Evolutionary conservation across 2,797 vertebrate genomes (phyloP).

Genomic region (Oophaga sylvatica): DNA sequence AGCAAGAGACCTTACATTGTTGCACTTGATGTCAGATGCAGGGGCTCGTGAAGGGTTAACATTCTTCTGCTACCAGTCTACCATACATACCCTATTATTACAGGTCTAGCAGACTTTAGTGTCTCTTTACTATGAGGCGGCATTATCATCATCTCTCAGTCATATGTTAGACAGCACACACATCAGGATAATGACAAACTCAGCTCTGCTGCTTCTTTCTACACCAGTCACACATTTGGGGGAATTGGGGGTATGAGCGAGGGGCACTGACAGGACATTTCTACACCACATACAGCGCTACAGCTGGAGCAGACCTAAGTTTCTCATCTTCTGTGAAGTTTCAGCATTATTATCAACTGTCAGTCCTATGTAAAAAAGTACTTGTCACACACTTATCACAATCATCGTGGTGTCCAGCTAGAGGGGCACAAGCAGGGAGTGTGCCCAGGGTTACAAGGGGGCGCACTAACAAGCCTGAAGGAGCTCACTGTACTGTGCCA

Average conservation of each 20-base stretch:
- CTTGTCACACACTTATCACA: too few relatives aligned
- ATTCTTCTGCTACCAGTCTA: not conserved
- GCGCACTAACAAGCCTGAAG: too few relatives aligned
- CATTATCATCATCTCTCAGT: not conserved
- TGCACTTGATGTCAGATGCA: not conserved
- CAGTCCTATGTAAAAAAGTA: not conserved
- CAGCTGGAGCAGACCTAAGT: not conserved
- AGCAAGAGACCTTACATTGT: not conserved
- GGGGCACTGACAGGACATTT: not conserved
- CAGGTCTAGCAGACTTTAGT: not conserved
- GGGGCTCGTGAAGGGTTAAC: conserved; percentile 2
- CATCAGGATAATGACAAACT: too few relatives aligned
- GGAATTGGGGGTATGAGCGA: too few relatives aligned
- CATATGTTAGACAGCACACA: not conserved
- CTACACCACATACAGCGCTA: not conserved
- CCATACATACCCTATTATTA: not conserved
- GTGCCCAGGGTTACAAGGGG: too few relatives aligned
- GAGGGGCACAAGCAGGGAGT: too few relatives aligned
- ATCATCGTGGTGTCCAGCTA: too few relatives aligned
- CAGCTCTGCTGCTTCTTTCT: too few relatives aligned
- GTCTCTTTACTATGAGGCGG: not conserved
- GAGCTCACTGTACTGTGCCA: too few relatives aligned
- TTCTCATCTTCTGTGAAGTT: not conserved
- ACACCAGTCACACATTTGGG: too few relatives aligned
- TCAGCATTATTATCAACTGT: not conserved